Evolutionary conservation across 2,888 invertebrate genomes (phyloP).

Genomic region (Coleophora flavipennella): DNA sequence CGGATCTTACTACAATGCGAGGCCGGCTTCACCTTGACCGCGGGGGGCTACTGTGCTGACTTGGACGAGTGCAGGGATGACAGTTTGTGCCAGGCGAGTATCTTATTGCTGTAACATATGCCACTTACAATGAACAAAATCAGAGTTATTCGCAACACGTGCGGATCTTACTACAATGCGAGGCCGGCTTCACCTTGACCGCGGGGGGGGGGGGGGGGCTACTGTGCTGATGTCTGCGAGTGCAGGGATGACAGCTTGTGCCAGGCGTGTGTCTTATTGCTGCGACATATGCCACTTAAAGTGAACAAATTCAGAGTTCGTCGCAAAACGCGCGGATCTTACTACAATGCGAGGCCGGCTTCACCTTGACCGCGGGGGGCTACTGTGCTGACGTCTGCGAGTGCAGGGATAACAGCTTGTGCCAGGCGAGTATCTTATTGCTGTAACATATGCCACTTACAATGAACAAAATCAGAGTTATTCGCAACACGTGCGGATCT

Average conservation of each 20-base stretch:
- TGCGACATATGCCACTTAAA: too few species aligned
- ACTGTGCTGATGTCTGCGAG: conserved; percentile 83
- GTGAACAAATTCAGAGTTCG: too few species aligned
- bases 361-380: conserved; percentile 82
- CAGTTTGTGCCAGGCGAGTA: conserved; percentile 40
- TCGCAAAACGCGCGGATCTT: too few species aligned
- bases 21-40: conserved; percentile 77
- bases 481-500: too few species aligned
- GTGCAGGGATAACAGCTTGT: conserved; percentile 65
- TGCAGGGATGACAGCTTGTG: conserved; percentile 67
- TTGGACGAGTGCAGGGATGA: conserved; percentile 55
- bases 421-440: too few species aligned
- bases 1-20: too few species aligned
- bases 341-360: conserved; percentile 85
- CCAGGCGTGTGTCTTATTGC: too few species aligned
- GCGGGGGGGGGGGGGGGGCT: too few species aligned
- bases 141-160: too few species aligned
- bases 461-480: too few species aligned
- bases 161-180: conserved; percentile 58
- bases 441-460: too few species aligned
- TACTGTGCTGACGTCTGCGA: conserved; percentile 84
- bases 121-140: too few species aligned
- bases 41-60: conserved; percentile 57
- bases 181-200: conserved; percentile 85
- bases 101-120: neutral